Evolutionary conservation across 2,888 invertebrate species (phyloP).

Genomic region (Drosophila infuscata): DNA sequence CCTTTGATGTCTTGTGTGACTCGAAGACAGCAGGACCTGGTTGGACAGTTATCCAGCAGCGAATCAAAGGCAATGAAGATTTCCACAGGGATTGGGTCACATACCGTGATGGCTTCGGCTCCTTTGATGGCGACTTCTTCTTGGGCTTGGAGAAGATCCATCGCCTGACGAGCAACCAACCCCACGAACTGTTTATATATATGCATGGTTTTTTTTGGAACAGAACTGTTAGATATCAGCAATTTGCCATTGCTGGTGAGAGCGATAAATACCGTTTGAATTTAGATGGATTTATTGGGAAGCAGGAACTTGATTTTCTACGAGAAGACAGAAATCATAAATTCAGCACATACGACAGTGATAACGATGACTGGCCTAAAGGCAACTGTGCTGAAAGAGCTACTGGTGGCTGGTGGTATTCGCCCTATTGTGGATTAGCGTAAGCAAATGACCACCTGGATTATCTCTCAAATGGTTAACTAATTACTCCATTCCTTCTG

Average conservation of each 20-base stretch:
- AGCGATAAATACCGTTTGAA: too few relatives aligned
- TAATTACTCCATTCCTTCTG: too few relatives aligned
- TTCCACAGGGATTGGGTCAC: not conserved
- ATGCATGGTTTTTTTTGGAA: accelerated
- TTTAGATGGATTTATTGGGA: too few relatives aligned
- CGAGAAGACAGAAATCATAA: too few relatives aligned
- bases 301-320: accelerated
- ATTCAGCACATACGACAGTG: too few relatives aligned
- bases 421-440: accelerated
- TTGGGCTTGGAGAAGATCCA: not conserved
- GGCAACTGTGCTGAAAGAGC: accelerated
- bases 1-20: accelerated
- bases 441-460: too few relatives aligned
- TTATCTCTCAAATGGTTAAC: too few relatives aligned
- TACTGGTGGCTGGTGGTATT: too few relatives aligned
- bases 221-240: too few relatives aligned
- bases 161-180: not conserved
- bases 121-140: not conserved
- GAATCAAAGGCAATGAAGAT: not conserved
- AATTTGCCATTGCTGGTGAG: too few relatives aligned
- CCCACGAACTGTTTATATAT: too few relatives aligned
- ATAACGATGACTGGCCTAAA: too few relatives aligned
- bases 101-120: not conserved
- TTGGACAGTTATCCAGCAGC: not conserved
- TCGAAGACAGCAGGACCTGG: not conserved